These are phyloP conservation scores for Porites cylindrica DNA, from an alignment of 92 coral and sea anemone species.

Conservation along the genomic window DNA sequence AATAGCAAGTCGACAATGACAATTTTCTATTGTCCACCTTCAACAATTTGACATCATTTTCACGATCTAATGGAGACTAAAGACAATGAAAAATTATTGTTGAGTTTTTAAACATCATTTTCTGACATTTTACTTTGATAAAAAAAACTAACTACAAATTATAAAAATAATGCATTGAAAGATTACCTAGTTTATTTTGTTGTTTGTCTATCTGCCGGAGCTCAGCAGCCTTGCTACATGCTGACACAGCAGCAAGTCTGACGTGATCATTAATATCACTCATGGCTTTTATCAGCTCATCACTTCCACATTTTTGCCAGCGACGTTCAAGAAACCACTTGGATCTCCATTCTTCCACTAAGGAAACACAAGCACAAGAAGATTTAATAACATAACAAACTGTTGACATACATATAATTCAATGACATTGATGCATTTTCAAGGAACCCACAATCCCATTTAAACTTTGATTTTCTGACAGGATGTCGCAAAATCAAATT, in stretches of 20 bases:
- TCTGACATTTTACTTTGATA: too few relatives aligned
- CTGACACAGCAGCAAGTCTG: conserved; percentile 96
- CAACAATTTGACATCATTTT: too few relatives aligned
- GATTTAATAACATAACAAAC: background rate
- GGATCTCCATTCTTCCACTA: conserved; percentile 99
- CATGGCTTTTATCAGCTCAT: conserved; percentile 94
- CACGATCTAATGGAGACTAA: too few relatives aligned
- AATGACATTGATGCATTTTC: too few relatives aligned
- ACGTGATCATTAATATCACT: conserved; percentile 94
- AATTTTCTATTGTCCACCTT: too few relatives aligned
- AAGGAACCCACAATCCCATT: background rate
- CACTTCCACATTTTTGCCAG: conserved; percentile 95
- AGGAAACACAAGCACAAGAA: background rate
- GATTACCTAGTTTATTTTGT: conserved; percentile 62
- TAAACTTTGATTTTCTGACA: too few relatives aligned
- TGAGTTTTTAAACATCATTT: too few relatives aligned
- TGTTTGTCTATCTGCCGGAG: conserved; percentile 81
- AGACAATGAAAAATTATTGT: too few relatives aligned
- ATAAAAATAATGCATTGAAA: background rate
- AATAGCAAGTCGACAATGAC: too few relatives aligned
- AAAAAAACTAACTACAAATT: too few relatives aligned
- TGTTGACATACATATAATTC: too few relatives aligned
- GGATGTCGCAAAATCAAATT: too few relatives aligned
- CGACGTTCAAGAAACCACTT: conserved; percentile 97
- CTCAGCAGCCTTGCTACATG: conserved; percentile 97